These are phyloP conservation scores for Nothoprocta perdicaria DNA, from an alignment of 2,113 vertebrate species.

Conservation along the genomic window DNA sequence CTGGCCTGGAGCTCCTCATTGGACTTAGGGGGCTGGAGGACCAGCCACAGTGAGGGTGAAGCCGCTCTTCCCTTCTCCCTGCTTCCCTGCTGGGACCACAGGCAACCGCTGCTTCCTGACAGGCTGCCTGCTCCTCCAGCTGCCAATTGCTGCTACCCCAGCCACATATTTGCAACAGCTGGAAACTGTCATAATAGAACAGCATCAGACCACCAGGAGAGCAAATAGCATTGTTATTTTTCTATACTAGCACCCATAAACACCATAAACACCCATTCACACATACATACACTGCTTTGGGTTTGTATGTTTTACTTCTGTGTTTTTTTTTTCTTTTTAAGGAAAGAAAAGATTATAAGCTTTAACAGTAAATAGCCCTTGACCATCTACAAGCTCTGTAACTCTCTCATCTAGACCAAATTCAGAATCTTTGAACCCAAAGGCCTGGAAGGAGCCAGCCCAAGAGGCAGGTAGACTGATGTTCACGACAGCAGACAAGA, in stretches of 20 bases:
- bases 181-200: not conserved
- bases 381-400: not conserved
- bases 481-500: not conserved
- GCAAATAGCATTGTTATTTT: not conserved
- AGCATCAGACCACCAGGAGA: not conserved
- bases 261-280: not conserved
- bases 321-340: not conserved
- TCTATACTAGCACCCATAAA: not conserved
- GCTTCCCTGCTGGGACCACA: not conserved
- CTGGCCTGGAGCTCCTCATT: not conserved
- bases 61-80: not conserved
- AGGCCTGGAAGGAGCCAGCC: not conserved
- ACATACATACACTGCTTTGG: not conserved
- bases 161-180: not conserved
- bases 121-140: not conserved
- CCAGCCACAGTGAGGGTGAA: not conserved
- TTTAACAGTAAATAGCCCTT: conserved; percentile 62
- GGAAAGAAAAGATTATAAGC: not conserved
- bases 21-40: not conserved
- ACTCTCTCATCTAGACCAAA: not conserved
- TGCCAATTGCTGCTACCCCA: not conserved
- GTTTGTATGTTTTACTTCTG: not conserved
- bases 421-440: not conserved
- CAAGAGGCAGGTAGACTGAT: not conserved
- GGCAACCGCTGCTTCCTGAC: not conserved